Conservation (phyloP, 2,113 vertebrate genomes). For the Osmerus mordax region DNA sequence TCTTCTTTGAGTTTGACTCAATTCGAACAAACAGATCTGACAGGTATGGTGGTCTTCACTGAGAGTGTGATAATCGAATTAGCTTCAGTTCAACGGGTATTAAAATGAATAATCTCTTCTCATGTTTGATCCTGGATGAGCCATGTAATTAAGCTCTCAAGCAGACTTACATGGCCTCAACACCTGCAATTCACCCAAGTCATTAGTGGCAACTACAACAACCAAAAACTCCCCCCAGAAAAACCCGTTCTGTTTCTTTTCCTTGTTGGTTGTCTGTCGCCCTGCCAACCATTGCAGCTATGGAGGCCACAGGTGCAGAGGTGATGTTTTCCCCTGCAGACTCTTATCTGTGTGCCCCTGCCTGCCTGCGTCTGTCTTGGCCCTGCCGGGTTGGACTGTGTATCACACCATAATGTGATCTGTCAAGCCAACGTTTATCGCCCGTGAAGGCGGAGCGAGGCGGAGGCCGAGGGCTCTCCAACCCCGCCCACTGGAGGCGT, state of each 20-base stretch:
- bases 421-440: slow-evolving; percentile 21
- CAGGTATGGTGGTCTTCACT: neutral
- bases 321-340: neutral
- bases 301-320: neutral
- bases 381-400: neutral
- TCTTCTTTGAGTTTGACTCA: neutral
- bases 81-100: neutral
- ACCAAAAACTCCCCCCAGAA: no score
- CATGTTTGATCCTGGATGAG: neutral
- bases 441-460: slow-evolving; percentile 1
- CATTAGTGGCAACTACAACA: no score
- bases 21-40: neutral
- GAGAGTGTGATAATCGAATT: neutral
- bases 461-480: neutral
- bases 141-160: neutral
- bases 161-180: no score
- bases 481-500: neutral
- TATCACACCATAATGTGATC: slow-evolving; percentile 11
- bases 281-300: neutral
- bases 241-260: no score
- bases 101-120: neutral
- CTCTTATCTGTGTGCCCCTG: slow-evolving; percentile 1
- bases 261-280: no score
- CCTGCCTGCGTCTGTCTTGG: neutral
- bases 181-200: no score